phyloP scores from a whole-genome alignment of 2,888 invertebrate species.

The Gortyna flavago region DNA sequence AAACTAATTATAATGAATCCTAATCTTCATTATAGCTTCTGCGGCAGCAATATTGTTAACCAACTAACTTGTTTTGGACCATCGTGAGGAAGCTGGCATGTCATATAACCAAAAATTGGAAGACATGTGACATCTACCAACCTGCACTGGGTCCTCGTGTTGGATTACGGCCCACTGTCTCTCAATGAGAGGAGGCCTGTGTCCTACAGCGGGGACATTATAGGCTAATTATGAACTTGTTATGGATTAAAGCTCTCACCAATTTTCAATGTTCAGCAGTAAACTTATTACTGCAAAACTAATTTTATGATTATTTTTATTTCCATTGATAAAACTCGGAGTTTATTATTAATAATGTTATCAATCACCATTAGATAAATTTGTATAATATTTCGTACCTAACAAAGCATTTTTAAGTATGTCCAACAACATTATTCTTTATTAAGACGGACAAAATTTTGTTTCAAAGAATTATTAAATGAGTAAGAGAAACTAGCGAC shows the following conservation, averaged over 20 bases:
- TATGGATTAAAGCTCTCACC: neutral
- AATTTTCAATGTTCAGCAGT: slow-evolving; percentile 19
- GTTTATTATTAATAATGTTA: neutral
- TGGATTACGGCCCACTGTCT: neutral
- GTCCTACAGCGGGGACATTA: neutral
- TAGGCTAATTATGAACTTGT: neutral
- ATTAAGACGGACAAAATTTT: neutral
- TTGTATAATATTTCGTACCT: neutral
- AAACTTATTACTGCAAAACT: neutral
- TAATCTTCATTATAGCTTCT: neutral
- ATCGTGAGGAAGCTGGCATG: neutral
- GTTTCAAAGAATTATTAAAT: slow-evolving; percentile 33
- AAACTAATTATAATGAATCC: too few species aligned
- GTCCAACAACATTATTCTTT: neutral
- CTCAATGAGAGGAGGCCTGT: neutral
- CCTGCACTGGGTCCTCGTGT: neutral
- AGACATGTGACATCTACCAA: neutral
- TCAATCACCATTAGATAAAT: neutral
- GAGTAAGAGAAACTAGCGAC: slow-evolving; percentile 48
- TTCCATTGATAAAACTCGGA: neutral
- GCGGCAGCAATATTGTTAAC: neutral
- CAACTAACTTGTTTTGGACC: neutral
- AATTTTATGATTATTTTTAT: neutral
- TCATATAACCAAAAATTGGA: neutral
- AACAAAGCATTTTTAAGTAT: neutral